Evolutionary conservation across 2,797 vertebrate species (phyloP), one percentile per base, ranked within the genome.

Genomic region (Coracias cyanogaster): DNA sequence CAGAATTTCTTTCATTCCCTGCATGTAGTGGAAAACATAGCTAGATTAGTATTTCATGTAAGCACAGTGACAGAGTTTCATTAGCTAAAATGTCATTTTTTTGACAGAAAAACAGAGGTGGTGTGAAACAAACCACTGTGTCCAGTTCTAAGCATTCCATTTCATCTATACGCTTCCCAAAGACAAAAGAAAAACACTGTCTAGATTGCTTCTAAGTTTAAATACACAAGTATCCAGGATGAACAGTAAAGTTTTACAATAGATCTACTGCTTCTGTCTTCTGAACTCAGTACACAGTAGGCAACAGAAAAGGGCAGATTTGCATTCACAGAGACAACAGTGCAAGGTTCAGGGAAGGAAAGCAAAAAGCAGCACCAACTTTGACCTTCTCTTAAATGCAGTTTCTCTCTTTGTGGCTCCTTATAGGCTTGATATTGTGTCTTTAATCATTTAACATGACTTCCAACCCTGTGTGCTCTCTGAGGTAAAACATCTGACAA

Each of bases 1-100:
- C 37, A 99, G 98, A 94, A 99, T 99, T 97, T 99, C 99, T 93
- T 99, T 99, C 96, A 99, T 98, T 55, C 99, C 99, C 99, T 99
- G 86, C 15, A 70, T 24, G 35, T 10, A 86, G 65, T 20, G 55
- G 85, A 81, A 82, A 96, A 95, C 78, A 86, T 31, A 24, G 76
- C 15, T 26, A 58, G 45, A 48, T 97, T 45, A 95, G 67, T 54
- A 29, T 60, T 81, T 86, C 91, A 71, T 4, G 39, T 31, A 70
- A 93, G 35, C 57, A 89, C 58, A 86, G 29, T 61, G 24, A 65
- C 35, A 49, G 16, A 79, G 60, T 71, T 89, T 33, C 48, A 16
- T 67, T 73, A 66, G 26, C n/a, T 48, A 74, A 64, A 80, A 58
- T 7, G 6, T 7, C 15, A 7, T 35, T 39, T 66, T 71, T 52